phyloP scores from a whole-genome alignment of 2,113 vertebrate species.

The Diglossa brunneiventris region DNA sequence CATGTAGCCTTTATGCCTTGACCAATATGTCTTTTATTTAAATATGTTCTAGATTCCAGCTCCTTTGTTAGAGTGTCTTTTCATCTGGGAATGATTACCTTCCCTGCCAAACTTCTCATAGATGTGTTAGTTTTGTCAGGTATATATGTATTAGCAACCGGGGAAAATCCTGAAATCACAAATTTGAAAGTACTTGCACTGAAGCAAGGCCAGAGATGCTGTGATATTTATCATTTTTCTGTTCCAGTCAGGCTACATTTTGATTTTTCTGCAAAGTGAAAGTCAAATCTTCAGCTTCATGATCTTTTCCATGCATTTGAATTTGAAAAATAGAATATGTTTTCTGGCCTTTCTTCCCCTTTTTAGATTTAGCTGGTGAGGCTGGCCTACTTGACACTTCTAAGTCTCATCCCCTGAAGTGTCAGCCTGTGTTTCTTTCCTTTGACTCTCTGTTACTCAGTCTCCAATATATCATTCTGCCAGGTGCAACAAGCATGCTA shows the following conservation, averaged over 20 bases:
- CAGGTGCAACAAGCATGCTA: constrained; percentile 35
- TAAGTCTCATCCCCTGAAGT: background rate
- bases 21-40: background rate
- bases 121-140: background rate
- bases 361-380: background rate
- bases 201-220: background rate
- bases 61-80: background rate
- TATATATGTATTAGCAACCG: background rate
- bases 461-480: constrained; percentile 2
- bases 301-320: background rate
- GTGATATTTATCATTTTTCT: background rate
- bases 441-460: background rate
- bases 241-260: background rate
- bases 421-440: background rate
- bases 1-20: background rate
- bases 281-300: background rate
- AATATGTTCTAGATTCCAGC: background rate
- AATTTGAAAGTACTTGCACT: background rate
- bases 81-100: background rate
- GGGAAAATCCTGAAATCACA: background rate
- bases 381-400: background rate
- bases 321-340: background rate
- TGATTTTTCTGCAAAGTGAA: background rate
- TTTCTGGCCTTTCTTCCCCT: background rate
- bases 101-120: background rate